Evolutionary conservation across 2,888 invertebrate genomes (phyloP), one percentile per base, ranked within the genome.

Genomic region (Temnothorax ravouxi): DNA sequence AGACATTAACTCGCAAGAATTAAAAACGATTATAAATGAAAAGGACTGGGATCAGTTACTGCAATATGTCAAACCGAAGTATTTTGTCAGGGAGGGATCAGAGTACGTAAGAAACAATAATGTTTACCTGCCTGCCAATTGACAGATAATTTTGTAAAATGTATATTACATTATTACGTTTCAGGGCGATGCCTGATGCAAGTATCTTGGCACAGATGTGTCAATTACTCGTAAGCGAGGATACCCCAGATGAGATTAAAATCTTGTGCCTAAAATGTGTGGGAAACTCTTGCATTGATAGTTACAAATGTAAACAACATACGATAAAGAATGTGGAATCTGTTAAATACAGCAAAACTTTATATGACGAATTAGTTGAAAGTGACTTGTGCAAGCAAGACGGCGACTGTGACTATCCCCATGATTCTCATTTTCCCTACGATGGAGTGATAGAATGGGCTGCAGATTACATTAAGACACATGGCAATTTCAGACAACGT

Each of bases 231-330:
- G 87, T 88, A 9, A 87, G 85, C 29, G 83, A 90, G 21, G 56
- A 83, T 67, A 50, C 91, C 62, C 91, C 93, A 0, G 84, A 83
- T 9, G 85, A 88, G 74, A 77, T 92, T 25, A 91, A 88, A 90
- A 91, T 91, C 47, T 59, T 91, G 9, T 88, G 93, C 34, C 82
- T 94, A 15, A 94, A 95, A 87, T 94, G 93, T 64, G 81, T 94
- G 52, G 92, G 92, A 9, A 94, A 94, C 87, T 93, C 94, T 34
- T 94, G 94, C 62, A 83, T 92, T 6, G 88, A 91, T 44, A 88
- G 91, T 5, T 94, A 92, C 44, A 66, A 74, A 61, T 87, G 93
- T 18, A 89, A 89, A 82, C 76, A 84, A 47, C 90, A 88, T 64
- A 9, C 62, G 21, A 52, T 75, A 13, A 83, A 64, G 61, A 69